Base-by-base conservation (phyloP, 2,797 vertebrate genomes). In the Benthosema pterotum region DNA sequence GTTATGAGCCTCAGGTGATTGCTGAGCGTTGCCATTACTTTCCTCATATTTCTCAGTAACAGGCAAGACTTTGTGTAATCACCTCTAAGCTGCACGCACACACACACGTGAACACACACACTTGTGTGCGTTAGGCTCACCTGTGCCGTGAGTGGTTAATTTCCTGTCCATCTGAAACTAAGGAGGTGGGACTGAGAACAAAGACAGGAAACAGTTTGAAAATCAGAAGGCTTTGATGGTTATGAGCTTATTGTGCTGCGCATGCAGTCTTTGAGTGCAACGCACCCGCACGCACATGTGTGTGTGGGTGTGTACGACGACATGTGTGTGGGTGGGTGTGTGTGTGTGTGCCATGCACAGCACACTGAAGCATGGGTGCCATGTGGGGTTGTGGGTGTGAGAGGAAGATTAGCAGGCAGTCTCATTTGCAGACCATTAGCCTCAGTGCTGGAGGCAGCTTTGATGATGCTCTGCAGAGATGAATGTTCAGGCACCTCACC, bases 311-410 rank as follows among this genome's bases (percentile, higher is more conserved):
- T 38, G 52, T 47, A 19, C 25, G 43, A 22, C 22, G n/a, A n/a
- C n/a, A n/a, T 15, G 73, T 67, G 77, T 69, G 74, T 66, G 71
- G 57, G 65, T 32, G 28, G 5, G 28, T 32, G 28, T 32, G 5
- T 38, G 9, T 65, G 73, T 58, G 18, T n/a, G 32, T 75, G 49
- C n/a, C n/a, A n/a, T n/a, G n/a, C n/a, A n/a, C n/a, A n/a, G 3
- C 32, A 38, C 50, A 47, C 68, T 59, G 63, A 84, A 87, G 83
- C 85, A 74, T 89, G 84, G 80, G 61, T 42, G 75, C 83, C 87
- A 86, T 86, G 85, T 87, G 89, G 78, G 67, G 71, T 46, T 52
- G 66, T 65, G 84, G 85, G 87, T 88, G 83, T 83, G 66, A 74
- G 78, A 69, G 76, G 80, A 87, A 69, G 60, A 77, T 71, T 58